Base-by-base conservation (phyloP, 1,140 invertebrate species). In the Apis dorsata region DNA sequence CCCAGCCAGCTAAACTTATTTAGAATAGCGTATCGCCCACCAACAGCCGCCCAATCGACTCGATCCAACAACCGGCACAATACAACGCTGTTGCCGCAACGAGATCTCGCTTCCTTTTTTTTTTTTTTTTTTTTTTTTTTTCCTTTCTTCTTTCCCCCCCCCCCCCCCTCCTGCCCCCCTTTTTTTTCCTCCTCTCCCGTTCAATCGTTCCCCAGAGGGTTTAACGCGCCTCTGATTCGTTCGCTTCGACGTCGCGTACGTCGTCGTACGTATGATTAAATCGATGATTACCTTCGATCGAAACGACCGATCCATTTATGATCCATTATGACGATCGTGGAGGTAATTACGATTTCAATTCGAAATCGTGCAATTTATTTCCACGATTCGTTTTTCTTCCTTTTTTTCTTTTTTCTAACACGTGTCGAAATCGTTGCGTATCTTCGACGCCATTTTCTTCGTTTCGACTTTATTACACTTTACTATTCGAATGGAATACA, bases 1-100 rank as follows among this genome's bases (percentile, higher is more conserved):
- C 90, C 91, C 88, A 92, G 86, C 81, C 88, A 86, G 86, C 87
- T 88, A 90, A 91, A 91, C 90, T 92, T 91, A 92, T 92, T 92
- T 91, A 89, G 91, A 92, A 92, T 91, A 91, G 88, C 87, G 73
- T 88, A 84, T 80, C 84, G 84, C 86, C 86, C 87, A 88, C 87
- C 83, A 81, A 82, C 80, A 69, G 72, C 73, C 80, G 63, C 55
- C 80, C 80, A 74, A 77, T 77, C 80, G 55, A 15, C 80, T 83
- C 72, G 60, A 87, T 83, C 73, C 51, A 79, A 51, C 34, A 34
- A 55, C 63, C 34, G 34, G 74, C 79, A 68, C 75, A 51, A 74
- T 75, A 74, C 75, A 72, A 11, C 55, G n/a, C 19, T 21, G 78
- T 44, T 44, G 55, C 28, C 62, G 74, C 60, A 68, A 68, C 65